Percentiles rank a stretch among this genome's conserved stretches.
These are phyloP conservation scores for Chanos chanos DNA, from an alignment of 2,797 vertebrate genomes.

Conservation along the genomic window DNA sequence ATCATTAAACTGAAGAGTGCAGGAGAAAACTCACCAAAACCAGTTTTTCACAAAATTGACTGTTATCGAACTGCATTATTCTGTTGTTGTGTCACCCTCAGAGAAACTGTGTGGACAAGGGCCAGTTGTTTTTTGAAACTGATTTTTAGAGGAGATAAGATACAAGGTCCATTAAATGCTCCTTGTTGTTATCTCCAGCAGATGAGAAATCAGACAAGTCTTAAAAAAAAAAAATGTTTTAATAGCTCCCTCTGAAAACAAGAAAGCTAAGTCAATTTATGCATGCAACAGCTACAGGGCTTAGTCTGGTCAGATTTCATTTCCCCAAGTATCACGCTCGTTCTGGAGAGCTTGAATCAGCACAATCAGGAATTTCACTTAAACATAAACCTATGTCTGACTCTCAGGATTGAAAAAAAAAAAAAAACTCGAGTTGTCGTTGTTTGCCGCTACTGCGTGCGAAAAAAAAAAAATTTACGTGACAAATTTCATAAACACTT, in stretches of 20 bases:
- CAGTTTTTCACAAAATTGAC: too few relatives aligned
- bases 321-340: constrained; percentile 44
- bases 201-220: too few relatives aligned
- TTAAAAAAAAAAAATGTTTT: constrained; percentile 6
- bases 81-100: too few relatives aligned
- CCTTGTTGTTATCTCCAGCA: too few relatives aligned
- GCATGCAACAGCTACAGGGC: constrained; percentile 1
- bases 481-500: too few relatives aligned
- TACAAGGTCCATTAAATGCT: too few relatives aligned
- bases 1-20: too few relatives aligned
- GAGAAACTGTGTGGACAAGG: too few relatives aligned
- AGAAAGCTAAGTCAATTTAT: constrained; percentile 16
- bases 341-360: constrained; percentile 30
- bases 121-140: constrained; percentile 13
- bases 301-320: constrained; percentile 30
- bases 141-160: constrained; percentile 1
- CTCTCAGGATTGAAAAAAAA: constrained; percentile 23
- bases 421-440: constrained; percentile 30
- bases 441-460: constrained; percentile 41
- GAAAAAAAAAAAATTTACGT: too few relatives aligned
- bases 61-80: too few relatives aligned
- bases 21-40: too few relatives aligned
- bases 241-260: not conserved
- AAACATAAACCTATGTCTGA: constrained; percentile 24
- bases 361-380: constrained; percentile 2